A percentile compares a stretch with the other conserved stretches of the same genome.
Evolutionary conservation across 2,113 vertebrate species (phyloP).

Genomic region (Pterocles gutturalis): DNA sequence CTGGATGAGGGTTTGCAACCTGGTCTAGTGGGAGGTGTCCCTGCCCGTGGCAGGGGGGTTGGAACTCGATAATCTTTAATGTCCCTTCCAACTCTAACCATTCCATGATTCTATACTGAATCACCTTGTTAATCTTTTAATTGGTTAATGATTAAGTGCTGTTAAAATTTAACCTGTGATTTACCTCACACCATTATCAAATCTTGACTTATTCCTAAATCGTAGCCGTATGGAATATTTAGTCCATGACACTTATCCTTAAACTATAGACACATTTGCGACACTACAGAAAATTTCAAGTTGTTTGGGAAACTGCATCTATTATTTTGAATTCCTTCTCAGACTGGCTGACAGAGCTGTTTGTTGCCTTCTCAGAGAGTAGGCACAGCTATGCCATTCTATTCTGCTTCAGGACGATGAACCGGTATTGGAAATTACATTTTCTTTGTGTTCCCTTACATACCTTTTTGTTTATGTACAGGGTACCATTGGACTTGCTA

Average conservation of each 20-base stretch:
- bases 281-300: not conserved
- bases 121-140: too few species aligned
- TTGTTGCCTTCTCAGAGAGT: not conserved
- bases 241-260: not conserved
- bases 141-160: too few species aligned
- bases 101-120: too few species aligned
- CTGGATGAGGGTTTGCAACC: too few species aligned
- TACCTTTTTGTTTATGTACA: not conserved
- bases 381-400: not conserved
- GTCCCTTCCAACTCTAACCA: too few species aligned
- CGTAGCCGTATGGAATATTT: too few species aligned
- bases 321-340: not conserved
- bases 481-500: not conserved
- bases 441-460: not conserved
- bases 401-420: not conserved
- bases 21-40: too few species aligned
- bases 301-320: not conserved
- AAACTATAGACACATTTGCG: not conserved
- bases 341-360: not conserved
- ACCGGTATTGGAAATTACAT: not conserved
- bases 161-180: too few species aligned
- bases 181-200: too few species aligned
- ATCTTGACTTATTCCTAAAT: too few species aligned
- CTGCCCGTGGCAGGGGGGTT: too few species aligned
- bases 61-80: too few species aligned